Evolutionary conservation across 1,140 invertebrate species (phyloP).

Genomic region (Alviniconcha marisindica): DNA sequence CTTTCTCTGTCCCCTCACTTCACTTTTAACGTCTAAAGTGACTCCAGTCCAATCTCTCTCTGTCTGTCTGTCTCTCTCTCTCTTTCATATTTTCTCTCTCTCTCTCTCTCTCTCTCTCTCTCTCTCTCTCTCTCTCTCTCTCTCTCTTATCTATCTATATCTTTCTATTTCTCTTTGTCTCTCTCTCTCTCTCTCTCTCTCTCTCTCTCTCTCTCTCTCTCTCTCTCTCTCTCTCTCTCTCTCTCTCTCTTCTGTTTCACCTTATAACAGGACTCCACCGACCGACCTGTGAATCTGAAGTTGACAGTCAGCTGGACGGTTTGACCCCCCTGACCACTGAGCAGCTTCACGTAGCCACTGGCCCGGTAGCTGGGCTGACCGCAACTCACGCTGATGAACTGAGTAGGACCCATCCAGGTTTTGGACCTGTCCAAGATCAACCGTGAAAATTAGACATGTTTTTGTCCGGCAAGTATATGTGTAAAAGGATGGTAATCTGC

Average conservation of each 20-base stretch:
- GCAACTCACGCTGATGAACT: neutral
- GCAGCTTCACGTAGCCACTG: slow-evolving; percentile 6
- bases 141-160: neutral
- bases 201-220: neutral
- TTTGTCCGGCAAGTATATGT: too few species aligned
- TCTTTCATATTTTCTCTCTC: neutral
- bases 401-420: neutral
- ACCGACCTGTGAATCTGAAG: neutral
- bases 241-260: neutral
- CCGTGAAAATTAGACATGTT: too few species aligned
- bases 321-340: neutral
- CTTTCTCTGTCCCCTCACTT: too few species aligned
- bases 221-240: neutral
- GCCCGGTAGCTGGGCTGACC: slow-evolving; percentile 3
- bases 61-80: neutral
- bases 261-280: neutral
- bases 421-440: slow-evolving; percentile 4
- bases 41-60: neutral
- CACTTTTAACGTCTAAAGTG: too few species aligned
- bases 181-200: neutral
- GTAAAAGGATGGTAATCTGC: too few species aligned
- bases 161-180: too few species aligned
- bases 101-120: neutral
- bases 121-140: neutral
- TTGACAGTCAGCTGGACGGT: neutral